A percentile compares a stretch with the other conserved stretches of the same genome.
phyloP scores from a whole-genome alignment of 2,113 vertebrate species.

The Prunella himalayana region DNA sequence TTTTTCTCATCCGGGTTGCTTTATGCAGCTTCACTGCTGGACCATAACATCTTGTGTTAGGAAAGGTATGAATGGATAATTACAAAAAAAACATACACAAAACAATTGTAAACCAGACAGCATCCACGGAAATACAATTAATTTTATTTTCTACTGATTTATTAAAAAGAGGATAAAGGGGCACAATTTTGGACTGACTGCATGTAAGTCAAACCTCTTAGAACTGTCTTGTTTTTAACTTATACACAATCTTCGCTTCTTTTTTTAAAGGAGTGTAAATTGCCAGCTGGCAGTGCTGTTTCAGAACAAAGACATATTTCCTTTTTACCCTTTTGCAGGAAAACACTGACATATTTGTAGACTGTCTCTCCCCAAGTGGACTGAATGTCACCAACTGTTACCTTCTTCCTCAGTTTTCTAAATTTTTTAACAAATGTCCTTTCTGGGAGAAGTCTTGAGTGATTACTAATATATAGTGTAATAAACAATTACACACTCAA shows the following conservation, averaged over 20 bases:
- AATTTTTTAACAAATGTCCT: not conserved
- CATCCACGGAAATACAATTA: accelerated
- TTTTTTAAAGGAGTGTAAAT: not conserved
- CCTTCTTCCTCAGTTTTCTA: not conserved
- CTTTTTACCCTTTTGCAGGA: not conserved
- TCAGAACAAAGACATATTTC: not conserved
- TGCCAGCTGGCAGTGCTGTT: not conserved
- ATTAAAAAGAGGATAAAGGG: not conserved
- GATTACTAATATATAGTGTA: not conserved
- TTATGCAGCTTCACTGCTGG: not conserved
- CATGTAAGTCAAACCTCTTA: not conserved
- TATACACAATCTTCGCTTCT: not conserved
- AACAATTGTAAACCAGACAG: not conserved
- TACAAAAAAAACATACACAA: not conserved
- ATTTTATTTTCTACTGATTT: not conserved
- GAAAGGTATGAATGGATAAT: not conserved
- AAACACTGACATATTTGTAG: not conserved
- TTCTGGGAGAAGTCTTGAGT: not conserved
- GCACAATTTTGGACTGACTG: not conserved
- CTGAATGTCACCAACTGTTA: not conserved
- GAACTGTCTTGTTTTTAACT: not conserved
- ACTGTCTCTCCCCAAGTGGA: not conserved
- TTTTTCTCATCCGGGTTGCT: not conserved
- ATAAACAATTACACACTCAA: not conserved
- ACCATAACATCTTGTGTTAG: not conserved